Evolutionary conservation across 92 coral and sea anemone species (phyloP), one percentile per base, ranked within the genome.

Genomic region (Epizoanthus rinbou): DNA sequence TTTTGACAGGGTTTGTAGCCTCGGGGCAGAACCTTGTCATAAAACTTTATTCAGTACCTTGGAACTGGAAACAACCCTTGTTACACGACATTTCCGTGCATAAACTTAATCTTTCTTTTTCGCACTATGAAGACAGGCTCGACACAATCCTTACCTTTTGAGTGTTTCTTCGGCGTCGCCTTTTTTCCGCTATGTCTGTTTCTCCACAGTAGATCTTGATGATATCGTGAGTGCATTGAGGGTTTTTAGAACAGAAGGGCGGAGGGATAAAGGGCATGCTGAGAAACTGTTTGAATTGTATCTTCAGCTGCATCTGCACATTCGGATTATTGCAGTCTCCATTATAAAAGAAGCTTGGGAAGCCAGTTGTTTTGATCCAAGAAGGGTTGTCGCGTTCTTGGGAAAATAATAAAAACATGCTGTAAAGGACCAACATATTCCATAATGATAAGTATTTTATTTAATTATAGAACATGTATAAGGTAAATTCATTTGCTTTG

Each of bases 271-370:
- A 9, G 0, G 86, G 87, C 22, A 47, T 66, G 1, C 4, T 4
- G 16, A 92, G 73, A 8, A 87, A 64, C 10, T 7, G 16, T 8
- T 72, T 39, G 47, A 87, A 90, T 8, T 70, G 64, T 5, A 18
- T 18, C 80, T 87, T 92, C 0, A 93, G 80, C 28, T 71, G 41
- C 35, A 11, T 78, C 45, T 88, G 87, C 1, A 75, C 85, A 60
- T 93, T 91, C 1, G 97, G 94, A 22, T 93, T 80, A 41, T 86
- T 91, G 62, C 97, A 93, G 82, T 93, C 88, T 22, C 97, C 97
- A 6, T 86, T 66, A 80, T 69, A 93, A 67, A 33, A 91, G 83
- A 88, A 93, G 5, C 23, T 39, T 6, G 94, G 89, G 8, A n/a
- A 0, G 18, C 52, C 62, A 9, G 15, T 3, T n/a, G 84, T 15